phyloP scores from a whole-genome alignment of 2,888 invertebrate genomes.

The Pinctada fucata region DNA sequence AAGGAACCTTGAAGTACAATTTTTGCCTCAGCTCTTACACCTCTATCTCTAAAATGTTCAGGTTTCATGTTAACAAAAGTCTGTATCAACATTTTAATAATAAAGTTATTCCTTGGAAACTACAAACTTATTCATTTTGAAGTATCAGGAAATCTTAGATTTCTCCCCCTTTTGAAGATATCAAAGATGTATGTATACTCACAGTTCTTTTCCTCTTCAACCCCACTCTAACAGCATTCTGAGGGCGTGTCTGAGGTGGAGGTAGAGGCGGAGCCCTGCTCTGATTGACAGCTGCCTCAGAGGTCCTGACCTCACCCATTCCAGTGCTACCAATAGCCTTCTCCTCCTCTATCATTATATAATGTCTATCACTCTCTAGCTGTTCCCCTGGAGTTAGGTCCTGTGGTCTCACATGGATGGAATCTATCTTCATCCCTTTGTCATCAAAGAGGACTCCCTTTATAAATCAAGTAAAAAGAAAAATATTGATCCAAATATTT shows the following conservation, averaged over 20 bases:
- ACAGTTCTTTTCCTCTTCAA: slow-evolving; percentile 45
- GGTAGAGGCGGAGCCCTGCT: background rate
- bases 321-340: slow-evolving; percentile 37
- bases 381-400: slow-evolving; percentile 60
- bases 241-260: background rate
- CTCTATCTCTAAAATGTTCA: too few relatives aligned
- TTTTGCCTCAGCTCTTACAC: too few relatives aligned
- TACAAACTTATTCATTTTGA: too few relatives aligned
- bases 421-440: slow-evolving; percentile 58
- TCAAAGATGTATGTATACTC: background rate
- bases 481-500: too few relatives aligned
- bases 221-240: slow-evolving; percentile 23
- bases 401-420: slow-evolving; percentile 53
- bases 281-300: background rate
- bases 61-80: too few relatives aligned
- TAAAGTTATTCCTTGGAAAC: too few relatives aligned
- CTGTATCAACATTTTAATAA: too few relatives aligned
- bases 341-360: slow-evolving; percentile 60
- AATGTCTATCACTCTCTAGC: slow-evolving; percentile 65
- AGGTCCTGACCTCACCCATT: background rate
- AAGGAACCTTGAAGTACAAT: too few relatives aligned
- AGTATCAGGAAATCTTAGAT: too few relatives aligned
- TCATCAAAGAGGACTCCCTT: slow-evolving; percentile 65
- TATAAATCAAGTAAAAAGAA: background rate
- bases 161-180: too few relatives aligned